Evolutionary conservation across 2,113 vertebrate genomes (phyloP).

Genomic region (Centrocercus urophasianus): DNA sequence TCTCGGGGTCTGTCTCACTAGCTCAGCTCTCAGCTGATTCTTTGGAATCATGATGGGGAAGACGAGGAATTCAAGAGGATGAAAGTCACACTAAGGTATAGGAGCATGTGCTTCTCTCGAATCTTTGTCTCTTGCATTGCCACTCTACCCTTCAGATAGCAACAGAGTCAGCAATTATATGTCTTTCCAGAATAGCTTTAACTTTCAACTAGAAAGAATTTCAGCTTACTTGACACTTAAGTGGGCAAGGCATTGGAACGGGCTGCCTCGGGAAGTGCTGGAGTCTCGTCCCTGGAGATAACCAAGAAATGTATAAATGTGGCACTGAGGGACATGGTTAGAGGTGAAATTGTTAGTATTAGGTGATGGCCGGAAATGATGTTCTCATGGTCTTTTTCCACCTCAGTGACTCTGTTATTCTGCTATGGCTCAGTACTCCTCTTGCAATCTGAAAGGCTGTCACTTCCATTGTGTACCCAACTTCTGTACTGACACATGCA

Average conservation of each 20-base stretch:
- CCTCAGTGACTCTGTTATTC: not conserved
- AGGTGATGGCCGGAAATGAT: not conserved
- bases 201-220: not conserved
- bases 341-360: not conserved
- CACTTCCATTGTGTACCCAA: not conserved
- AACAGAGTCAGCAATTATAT: not conserved
- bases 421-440: not conserved
- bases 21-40: not conserved
- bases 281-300: not conserved
- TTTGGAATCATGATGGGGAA: not conserved
- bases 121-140: not conserved
- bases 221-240: not conserved
- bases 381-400: not conserved
- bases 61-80: not conserved
- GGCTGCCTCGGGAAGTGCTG: not conserved
- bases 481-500: not conserved
- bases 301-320: not conserved
- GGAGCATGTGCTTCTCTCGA: not conserved
- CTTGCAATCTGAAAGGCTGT: not conserved
- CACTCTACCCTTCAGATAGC: not conserved
- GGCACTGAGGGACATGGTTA: not conserved
- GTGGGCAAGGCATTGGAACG: not conserved
- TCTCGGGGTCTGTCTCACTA: not conserved
- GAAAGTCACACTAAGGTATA: not conserved
- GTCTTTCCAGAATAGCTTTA: not conserved